Evolutionary conservation across 2,113 vertebrate species (phyloP), one percentile per base, ranked within the genome.

Genomic region (Podarcis raffonei): DNA sequence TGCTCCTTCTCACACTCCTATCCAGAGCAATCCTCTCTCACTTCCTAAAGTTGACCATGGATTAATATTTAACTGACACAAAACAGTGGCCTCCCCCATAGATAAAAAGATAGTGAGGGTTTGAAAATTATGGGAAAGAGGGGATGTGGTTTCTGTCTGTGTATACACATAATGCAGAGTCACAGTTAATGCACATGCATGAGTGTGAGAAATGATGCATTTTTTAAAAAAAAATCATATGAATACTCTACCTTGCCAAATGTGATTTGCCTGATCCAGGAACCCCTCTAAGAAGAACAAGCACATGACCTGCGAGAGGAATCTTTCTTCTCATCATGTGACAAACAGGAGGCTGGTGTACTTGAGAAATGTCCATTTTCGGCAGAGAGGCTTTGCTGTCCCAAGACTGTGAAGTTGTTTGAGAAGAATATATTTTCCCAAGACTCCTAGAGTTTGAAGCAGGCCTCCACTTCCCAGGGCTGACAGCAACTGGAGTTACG

Each of bases 211-310:
- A 77, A 32, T 4, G 18, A 4, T 15, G 15, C 5, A 32, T 53
- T 32, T 53, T n/a, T 92, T 91, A 93, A 71, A 91, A 62, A 76
- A 18, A 37, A 20, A 90, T 69, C 93, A 37, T 65, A 92, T 87
- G 91, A 93, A 94, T 87, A 83, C 92, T 95, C 92, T 98, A 99
- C 99, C 98, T 98, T 95, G 98, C 98, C 95, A 99, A 93, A 87
- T 98, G 98, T 25, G 98, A 98, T 97, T 99, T 99, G 92, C 99
- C 99, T 90, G 98, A 99, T 95, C 99, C 99, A 0, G 99, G 98
- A 92, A 98, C 97, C 6, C 99, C 99, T 95, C 99, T 98, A 86
- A 99, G 97, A 93, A 99, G 95, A 92, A 99, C 96, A 71, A 99
- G 97, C 42, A 98, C 96, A 91, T 96, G 97, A 88, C 98, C 98